Conservation (phyloP, 2,888 invertebrate species). For the Ochlodes sylvanus region DNA sequence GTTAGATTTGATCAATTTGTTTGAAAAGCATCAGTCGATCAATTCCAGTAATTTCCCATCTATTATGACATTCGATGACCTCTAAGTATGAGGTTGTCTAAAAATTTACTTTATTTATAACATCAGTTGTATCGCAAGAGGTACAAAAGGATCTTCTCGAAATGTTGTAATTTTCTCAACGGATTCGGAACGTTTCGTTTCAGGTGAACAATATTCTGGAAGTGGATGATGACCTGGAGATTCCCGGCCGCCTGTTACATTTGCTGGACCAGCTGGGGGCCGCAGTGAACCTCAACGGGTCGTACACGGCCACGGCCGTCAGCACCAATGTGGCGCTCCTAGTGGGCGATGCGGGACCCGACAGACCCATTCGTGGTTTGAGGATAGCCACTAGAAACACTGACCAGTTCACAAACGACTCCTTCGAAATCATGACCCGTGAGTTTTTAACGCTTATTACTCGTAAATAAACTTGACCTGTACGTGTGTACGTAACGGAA, state of each 20-base stretch:
- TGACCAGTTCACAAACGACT: slow-evolving; percentile 58
- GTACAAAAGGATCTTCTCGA: too few species aligned
- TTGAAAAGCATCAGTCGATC: too few species aligned
- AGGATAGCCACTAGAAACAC: slow-evolving; percentile 57
- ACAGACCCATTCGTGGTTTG: slow-evolving; percentile 63
- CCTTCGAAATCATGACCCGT: slow-evolving; percentile 70
- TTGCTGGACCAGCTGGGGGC: slow-evolving; percentile 67
- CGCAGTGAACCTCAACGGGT: slow-evolving; percentile 61
- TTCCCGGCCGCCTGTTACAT: slow-evolving; percentile 66
- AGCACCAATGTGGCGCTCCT: slow-evolving; percentile 68
- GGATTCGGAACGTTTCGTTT: slow-evolving; percentile 30
- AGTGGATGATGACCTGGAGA: slow-evolving; percentile 54
- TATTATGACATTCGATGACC: too few species aligned
- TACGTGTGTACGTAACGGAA: too few species aligned
- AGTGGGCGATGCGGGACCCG: slow-evolving; percentile 63
- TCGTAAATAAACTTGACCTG: too few species aligned
- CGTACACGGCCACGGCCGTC: slow-evolving; percentile 52
- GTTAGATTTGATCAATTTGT: too few species aligned
- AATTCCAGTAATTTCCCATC: too few species aligned
- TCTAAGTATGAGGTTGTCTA: too few species aligned
- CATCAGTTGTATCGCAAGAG: too few species aligned
- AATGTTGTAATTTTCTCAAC: not conserved
- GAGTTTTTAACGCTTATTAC: slow-evolving; percentile 18
- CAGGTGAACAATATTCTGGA: slow-evolving; percentile 69
- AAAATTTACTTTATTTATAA: too few species aligned